Percentiles rank a stretch among this genome's conserved stretches.
phyloP scores from a whole-genome alignment of 1,140 invertebrate species.

The Glossosoma conforme region DNA sequence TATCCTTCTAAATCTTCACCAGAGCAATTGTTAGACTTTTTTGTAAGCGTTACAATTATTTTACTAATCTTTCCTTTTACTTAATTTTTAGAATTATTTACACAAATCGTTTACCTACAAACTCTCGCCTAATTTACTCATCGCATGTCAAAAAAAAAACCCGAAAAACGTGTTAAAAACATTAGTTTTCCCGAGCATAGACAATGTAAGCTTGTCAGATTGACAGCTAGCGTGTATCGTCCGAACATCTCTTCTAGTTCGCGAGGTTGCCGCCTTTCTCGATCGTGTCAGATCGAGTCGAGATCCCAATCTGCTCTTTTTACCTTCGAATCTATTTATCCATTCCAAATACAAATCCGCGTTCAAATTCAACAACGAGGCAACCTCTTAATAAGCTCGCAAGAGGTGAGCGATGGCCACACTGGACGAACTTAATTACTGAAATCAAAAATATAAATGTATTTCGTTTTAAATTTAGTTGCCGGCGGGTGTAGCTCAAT shows the following conservation, averaged over 20 bases:
- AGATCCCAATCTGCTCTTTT: conserved; percentile 24
- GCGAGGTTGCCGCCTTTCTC: conserved; percentile 10
- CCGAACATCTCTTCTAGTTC: conserved; percentile 19
- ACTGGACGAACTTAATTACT: not conserved
- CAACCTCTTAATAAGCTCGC: conserved; percentile 28
- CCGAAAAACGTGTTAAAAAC: too few relatives aligned
- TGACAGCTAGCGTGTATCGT: conserved; percentile 29
- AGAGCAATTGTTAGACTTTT: too few relatives aligned
- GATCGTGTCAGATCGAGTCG: conserved; percentile 20
- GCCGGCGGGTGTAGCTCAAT: too few relatives aligned
- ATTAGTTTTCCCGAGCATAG: conserved; percentile 1
- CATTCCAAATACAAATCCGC: conserved; percentile 19
- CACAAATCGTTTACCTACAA: too few relatives aligned
- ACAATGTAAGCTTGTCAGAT: conserved; percentile 9
- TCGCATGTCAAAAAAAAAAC: too few relatives aligned
- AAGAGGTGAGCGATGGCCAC: not conserved
- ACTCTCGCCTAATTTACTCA: too few relatives aligned
- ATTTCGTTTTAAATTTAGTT: too few relatives aligned
- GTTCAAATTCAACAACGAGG: conserved; percentile 6
- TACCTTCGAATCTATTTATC: conserved; percentile 22
- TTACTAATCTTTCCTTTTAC: too few relatives aligned
- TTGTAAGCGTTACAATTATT: too few relatives aligned
- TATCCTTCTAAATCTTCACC: too few relatives aligned
- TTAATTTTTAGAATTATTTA: too few relatives aligned
- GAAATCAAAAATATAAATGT: too few relatives aligned